Conservation (phyloP, 2,888 invertebrate genomes). For the Ophion ellenae region DNA sequence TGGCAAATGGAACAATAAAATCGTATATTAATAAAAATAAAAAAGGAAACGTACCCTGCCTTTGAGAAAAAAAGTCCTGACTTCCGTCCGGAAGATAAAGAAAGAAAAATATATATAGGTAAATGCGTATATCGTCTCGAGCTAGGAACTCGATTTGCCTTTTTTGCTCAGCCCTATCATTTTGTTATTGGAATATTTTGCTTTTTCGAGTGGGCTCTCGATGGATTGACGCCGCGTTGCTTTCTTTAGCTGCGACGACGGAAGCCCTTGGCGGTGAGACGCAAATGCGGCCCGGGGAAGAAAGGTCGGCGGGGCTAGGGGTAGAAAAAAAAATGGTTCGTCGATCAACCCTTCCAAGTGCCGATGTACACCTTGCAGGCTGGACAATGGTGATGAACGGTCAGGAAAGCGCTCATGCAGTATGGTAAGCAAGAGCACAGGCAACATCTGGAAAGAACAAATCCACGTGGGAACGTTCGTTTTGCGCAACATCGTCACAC, state of each 20-base stretch:
- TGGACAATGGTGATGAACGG: constrained; percentile 84
- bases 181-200: neutral
- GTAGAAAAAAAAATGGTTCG: neutral
- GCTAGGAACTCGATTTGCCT: constrained; percentile 31
- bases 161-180: neutral
- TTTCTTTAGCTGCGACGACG: neutral
- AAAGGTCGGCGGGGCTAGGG: neutral
- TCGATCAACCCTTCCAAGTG: constrained; percentile 81
- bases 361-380: constrained; percentile 84
- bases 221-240: neutral
- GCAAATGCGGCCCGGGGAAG: neutral
- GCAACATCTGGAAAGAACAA: constrained; percentile 83
- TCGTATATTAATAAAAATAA: neutral
- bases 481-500: neutral
- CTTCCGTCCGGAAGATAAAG: neutral
- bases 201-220: neutral
- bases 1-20: neutral
- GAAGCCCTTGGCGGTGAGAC: constrained; percentile 11
- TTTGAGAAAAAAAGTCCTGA: neutral
- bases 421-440: constrained; percentile 85
- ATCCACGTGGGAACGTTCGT: neutral
- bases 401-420: constrained; percentile 84
- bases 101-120: constrained; percentile 14
- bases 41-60: neutral
- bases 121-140: constrained; percentile 1